Evolutionary conservation across 2,797 vertebrate genomes (phyloP), one percentile per base, ranked within the genome.

Genomic region (Diglossa cyanea): DNA sequence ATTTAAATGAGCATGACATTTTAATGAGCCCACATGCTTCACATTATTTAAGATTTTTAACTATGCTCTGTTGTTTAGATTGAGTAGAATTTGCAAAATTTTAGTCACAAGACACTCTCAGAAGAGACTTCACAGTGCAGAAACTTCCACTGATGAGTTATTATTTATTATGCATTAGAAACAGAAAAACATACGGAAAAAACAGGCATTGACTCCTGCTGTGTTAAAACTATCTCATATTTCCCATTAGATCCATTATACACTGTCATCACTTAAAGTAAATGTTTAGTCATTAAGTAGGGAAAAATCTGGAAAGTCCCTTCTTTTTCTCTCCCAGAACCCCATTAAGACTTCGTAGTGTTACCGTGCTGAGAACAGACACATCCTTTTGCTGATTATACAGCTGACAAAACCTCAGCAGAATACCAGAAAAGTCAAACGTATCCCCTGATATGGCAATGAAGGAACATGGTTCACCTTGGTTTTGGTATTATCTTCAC

Each of bases 151-250:
- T 83, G 68, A 60, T 62, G 61, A 89, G 48, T 67, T 92, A 90
- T 63, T 90, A 75, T 92, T 89, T 77, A 91, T 62, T 48, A 51
- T 30, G 50, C 53, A 80, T 58, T 72, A 92, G 51, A 92, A 93
- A 25, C 23, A 87, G 47, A 73, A 93, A 83, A 92, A 62, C 20
- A 31, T 31, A 42, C 14, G 18, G n/a, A 30, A 79, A 76, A 90
- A 73, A 50, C 2, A 50, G 66, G 31, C 35, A 90, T 35, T 93
- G 72, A 86, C 20, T 89, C 53, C 61, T 63, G 35, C 39, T 61
- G 28, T 83, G n/a, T 68, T 77, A 68, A 76, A 92, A 47, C 37
- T 50, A 35, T 25, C 53, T 80, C 30, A 48, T 83, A 72, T 66
- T 85, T 86, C 68, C 65, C 25, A 65, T n/a, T 72, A 44, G 55